These are phyloP conservation scores for Melanotaenia trifasciata DNA, from an alignment of 2,797 vertebrate genomes.

Conservation along the genomic window DNA sequence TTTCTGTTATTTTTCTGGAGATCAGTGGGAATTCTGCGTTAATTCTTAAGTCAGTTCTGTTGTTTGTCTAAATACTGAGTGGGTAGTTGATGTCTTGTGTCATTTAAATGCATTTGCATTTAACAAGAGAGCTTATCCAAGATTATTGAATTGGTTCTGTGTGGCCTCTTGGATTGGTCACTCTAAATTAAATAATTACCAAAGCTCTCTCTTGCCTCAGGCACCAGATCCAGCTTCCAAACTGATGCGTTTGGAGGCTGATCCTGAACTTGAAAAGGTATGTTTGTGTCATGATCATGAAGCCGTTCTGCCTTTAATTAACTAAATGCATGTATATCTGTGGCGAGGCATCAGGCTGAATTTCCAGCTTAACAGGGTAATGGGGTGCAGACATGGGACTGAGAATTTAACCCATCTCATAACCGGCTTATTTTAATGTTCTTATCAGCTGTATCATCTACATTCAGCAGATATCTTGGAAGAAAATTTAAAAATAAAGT, in stretches of 20 bases:
- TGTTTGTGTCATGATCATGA: constrained; percentile 47
- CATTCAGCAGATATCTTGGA: neutral
- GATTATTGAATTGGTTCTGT: constrained; percentile 47
- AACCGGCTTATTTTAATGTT: constrained; percentile 6
- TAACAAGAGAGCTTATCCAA: constrained; percentile 48
- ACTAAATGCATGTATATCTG: constrained; percentile 48
- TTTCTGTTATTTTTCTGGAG: neutral
- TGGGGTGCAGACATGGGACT: constrained; percentile 3
- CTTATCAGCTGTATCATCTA: neutral
- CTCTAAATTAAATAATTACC: constrained; percentile 76
- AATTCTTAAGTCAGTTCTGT: constrained; percentile 8
- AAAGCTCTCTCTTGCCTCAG: constrained; percentile 81
- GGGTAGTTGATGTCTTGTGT: constrained; percentile 3
- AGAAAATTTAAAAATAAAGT: neutral
- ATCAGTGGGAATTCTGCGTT: neutral
- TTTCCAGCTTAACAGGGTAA: constrained; percentile 8
- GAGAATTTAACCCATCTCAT: neutral
- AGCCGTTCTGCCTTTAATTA: constrained; percentile 27
- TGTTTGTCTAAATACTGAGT: constrained; percentile 20
- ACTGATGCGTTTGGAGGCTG: constrained; percentile 81
- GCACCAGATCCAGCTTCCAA: constrained; percentile 84
- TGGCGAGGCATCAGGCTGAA: neutral
- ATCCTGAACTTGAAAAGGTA: constrained; percentile 83
- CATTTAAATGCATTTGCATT: constrained; percentile 7
- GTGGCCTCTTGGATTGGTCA: constrained; percentile 63